phyloP scores from a whole-genome alignment of 2,797 vertebrate genomes.

The Sebastes steindachneri region DNA sequence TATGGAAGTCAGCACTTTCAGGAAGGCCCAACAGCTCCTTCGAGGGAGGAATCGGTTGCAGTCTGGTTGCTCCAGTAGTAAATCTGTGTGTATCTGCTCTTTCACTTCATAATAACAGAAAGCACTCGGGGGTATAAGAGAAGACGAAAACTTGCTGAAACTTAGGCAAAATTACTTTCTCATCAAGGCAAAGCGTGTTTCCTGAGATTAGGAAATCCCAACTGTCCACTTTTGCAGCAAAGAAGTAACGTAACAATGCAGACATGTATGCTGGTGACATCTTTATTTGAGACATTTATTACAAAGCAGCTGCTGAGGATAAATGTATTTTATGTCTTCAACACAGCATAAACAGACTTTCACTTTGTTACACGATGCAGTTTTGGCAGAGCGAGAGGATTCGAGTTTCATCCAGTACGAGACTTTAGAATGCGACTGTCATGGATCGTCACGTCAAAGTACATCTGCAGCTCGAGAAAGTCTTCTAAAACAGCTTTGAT shows the following conservation, averaged over 20 bases:
- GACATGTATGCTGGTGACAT: not conserved
- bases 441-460: conserved; percentile 53
- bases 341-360: conserved; percentile 1
- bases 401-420: conserved; percentile 70
- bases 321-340: not conserved
- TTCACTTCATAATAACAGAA: conserved; percentile 59
- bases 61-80: conserved; percentile 51
- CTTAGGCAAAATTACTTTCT: conserved; percentile 40
- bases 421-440: conserved; percentile 73
- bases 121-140: conserved; percentile 15
- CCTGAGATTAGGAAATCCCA: conserved; percentile 33
- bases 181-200: conserved; percentile 29
- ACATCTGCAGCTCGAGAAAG: conserved; percentile 16
- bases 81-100: conserved; percentile 63
- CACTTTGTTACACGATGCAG: conserved; percentile 13
- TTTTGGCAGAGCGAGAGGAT: conserved; percentile 47
- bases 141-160: conserved; percentile 40
- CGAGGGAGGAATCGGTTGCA: conserved; percentile 50
- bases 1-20: conserved; percentile 71
- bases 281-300: conserved; percentile 42
- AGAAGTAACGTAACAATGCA: not conserved
- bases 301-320: not conserved
- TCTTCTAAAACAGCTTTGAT: not conserved
- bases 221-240: not conserved
- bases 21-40: conserved; percentile 51